Evolutionary conservation across 2,888 invertebrate species (phyloP).

Genomic region (Hipparchia sbordonii): DNA sequence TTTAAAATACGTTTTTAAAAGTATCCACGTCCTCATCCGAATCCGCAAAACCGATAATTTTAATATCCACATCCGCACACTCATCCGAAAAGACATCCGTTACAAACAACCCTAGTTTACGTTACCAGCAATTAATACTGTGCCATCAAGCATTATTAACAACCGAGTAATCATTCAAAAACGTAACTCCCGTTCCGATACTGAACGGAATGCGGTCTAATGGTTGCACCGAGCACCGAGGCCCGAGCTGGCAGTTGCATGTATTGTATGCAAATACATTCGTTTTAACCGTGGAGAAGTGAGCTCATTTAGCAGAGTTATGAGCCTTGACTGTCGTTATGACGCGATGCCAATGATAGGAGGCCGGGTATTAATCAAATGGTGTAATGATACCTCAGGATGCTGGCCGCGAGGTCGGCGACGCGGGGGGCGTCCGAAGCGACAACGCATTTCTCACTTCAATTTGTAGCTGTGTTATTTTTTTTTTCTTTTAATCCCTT

Average conservation of each 20-base stretch:
- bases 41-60: no score
- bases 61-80: no score
- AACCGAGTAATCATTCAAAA: constrained; percentile 16
- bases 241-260: constrained; percentile 48
- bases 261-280: constrained; percentile 76
- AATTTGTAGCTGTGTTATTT: constrained; percentile 74
- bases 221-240: constrained; percentile 32
- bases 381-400: constrained; percentile 59
- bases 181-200: constrained; percentile 29
- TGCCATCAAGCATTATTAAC: constrained; percentile 3
- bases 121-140: constrained; percentile 1
- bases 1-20: no score
- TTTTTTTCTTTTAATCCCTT: constrained; percentile 47
- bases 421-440: constrained; percentile 68
- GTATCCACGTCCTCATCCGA: no score
- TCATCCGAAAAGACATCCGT: no score
- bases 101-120: neutral
- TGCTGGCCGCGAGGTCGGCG: constrained; percentile 45
- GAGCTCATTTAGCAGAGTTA: constrained; percentile 71
- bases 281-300: constrained; percentile 58
- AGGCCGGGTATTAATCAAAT: constrained; percentile 66
- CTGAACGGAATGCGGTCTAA: constrained; percentile 55
- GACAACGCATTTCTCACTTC: constrained; percentile 80
- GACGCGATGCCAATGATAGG: constrained; percentile 67
- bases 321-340: constrained; percentile 54